These are phyloP conservation scores for Tyria jacobaeae DNA, from an alignment of 2,888 invertebrate genomes.

Conservation along the genomic window DNA sequence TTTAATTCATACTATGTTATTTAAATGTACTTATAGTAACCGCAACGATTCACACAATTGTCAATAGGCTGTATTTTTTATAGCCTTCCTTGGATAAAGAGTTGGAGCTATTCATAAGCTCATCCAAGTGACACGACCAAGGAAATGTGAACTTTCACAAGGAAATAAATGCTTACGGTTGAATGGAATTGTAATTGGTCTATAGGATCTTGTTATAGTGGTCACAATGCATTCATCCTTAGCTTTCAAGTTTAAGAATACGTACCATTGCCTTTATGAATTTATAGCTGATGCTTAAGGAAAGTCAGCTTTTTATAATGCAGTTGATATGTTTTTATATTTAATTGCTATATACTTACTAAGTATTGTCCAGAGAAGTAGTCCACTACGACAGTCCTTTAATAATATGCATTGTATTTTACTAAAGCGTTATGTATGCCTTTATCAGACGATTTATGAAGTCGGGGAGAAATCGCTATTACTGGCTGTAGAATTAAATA, in stretches of 20 bases:
- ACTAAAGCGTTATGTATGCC: too few species aligned
- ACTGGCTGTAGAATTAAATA: too few species aligned
- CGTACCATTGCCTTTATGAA: constrained; percentile 27
- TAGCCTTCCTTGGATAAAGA: constrained; percentile 57
- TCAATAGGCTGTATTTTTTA: constrained; percentile 53
- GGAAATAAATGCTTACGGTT: constrained; percentile 25
- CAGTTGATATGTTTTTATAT: background rate
- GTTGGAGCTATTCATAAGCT: constrained; percentile 56
- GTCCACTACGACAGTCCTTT: too few species aligned
- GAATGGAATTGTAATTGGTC: constrained; percentile 50
- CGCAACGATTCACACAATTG: constrained; percentile 50
- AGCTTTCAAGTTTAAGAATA: constrained; percentile 51
- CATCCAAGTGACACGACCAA: constrained; percentile 54
- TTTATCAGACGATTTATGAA: too few species aligned
- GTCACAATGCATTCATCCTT: constrained; percentile 55
- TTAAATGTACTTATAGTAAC: constrained; percentile 37
- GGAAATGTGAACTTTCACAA: constrained; percentile 48
- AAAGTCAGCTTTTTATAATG: constrained; percentile 22
- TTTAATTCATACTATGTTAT: constrained; percentile 1
- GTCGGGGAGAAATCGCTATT: too few species aligned
- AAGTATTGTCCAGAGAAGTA: too few species aligned
- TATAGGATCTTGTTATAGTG: constrained; percentile 55
- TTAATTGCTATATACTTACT: too few species aligned
- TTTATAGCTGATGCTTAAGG: constrained; percentile 23
- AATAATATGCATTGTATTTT: too few species aligned